phyloP scores from a whole-genome alignment of 2,797 vertebrate species.

The Spatula versicolor region DNA sequence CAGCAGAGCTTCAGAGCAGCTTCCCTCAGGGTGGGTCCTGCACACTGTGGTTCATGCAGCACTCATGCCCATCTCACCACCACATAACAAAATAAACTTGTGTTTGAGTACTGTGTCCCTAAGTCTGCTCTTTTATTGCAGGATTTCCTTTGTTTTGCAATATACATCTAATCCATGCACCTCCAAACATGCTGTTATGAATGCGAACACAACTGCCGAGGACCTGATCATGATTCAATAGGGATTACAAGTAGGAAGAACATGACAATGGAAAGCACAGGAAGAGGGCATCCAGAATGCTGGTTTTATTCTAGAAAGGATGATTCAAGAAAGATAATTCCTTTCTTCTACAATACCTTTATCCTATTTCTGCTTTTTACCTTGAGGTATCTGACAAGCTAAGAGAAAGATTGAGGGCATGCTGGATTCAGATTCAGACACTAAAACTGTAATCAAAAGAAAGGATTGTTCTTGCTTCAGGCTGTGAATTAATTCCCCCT shows the following conservation, averaged over 20 bases:
- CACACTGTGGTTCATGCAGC: background rate
- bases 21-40: background rate
- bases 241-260: background rate
- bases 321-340: background rate
- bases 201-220: background rate
- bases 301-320: background rate
- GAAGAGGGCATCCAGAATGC: background rate
- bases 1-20: background rate
- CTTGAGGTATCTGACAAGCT: background rate
- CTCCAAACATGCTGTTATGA: background rate
- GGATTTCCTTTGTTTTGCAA: background rate
- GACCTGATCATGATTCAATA: background rate
- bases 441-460: slow-evolving; percentile 10
- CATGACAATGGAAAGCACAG: background rate
- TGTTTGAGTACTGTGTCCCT: background rate
- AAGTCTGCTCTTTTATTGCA: background rate
- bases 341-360: background rate
- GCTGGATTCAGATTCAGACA: background rate
- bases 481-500: slow-evolving; percentile 31
- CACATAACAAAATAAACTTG: background rate
- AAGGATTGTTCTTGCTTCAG: slow-evolving; percentile 7
- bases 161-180: background rate
- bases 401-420: background rate
- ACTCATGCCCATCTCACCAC: background rate
- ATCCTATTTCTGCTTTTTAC: background rate